Evolutionary conservation across 2,888 invertebrate species (phyloP).

Genomic region (Xylophagus ater): DNA sequence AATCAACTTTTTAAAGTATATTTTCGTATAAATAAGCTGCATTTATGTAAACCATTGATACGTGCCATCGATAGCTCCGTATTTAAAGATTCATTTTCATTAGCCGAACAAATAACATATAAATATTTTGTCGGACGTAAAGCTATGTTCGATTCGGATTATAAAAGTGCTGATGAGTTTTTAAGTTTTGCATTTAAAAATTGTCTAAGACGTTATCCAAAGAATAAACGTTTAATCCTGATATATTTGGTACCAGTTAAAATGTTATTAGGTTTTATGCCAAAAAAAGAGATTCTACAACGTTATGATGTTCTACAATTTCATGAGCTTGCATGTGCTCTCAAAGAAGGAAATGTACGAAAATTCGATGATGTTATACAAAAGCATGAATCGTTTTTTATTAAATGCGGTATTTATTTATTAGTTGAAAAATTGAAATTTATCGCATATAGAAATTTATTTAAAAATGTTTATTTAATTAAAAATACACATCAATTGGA

Average conservation of each 20-base stretch:
- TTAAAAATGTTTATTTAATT: constrained; percentile 73
- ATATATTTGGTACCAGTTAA: constrained; percentile 94
- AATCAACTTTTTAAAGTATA: constrained; percentile 94
- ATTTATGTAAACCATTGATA: constrained; percentile 87
- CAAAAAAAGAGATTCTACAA: constrained; percentile 64
- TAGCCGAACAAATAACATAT: constrained; percentile 92
- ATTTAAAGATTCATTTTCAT: constrained; percentile 77
- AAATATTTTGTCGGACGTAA: constrained; percentile 95
- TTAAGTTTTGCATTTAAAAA: constrained; percentile 86
- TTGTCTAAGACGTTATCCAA: constrained; percentile 67
- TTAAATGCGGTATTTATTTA: constrained; percentile 92
- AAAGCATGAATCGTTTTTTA: constrained; percentile 83
- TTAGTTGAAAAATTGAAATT: constrained; percentile 94
- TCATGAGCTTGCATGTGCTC: constrained; percentile 75
- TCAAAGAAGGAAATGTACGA: constrained; percentile 80
- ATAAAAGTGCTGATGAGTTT: constrained; percentile 83
- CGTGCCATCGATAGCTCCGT: constrained; percentile 90
- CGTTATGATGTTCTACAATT: constrained; percentile 89
- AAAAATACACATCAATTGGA: constrained; percentile 79
- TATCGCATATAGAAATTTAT: constrained; percentile 89
- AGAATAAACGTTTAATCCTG: constrained; percentile 83
- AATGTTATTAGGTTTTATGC: constrained; percentile 93
- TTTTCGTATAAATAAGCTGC: constrained; percentile 81
- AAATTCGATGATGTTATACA: constrained; percentile 75
- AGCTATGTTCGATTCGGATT: constrained; percentile 97